phyloP scores from a whole-genome alignment of 2,797 vertebrate species.

The Buceros bicornis region DNA sequence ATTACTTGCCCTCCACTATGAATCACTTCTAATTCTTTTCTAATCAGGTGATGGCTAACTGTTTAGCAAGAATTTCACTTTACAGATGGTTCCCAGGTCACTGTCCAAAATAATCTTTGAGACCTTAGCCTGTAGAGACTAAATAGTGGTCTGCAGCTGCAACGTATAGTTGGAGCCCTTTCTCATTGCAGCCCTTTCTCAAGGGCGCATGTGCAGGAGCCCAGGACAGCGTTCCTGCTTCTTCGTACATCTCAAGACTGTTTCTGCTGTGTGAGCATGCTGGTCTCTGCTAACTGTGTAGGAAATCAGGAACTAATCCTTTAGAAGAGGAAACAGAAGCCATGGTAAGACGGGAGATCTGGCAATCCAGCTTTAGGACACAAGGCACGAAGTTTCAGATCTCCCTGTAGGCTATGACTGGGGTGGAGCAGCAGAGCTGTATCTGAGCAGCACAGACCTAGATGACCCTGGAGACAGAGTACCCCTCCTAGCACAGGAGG shows the following conservation, averaged over 20 bases:
- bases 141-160: background rate
- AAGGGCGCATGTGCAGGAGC: background rate
- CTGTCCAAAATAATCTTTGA: background rate
- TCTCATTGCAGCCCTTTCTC: background rate
- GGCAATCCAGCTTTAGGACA: background rate
- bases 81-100: background rate
- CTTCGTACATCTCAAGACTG: background rate
- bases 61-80: background rate
- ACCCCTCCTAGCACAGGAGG: background rate
- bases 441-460: background rate
- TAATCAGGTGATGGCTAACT: background rate
- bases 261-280: background rate
- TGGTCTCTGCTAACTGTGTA: background rate
- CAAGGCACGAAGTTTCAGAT: background rate
- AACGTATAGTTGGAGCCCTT: background rate
- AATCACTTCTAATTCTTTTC: background rate
- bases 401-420: background rate
- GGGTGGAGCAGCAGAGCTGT: background rate
- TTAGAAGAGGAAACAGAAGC: background rate
- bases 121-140: background rate
- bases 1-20: background rate
- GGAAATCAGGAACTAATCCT: background rate
- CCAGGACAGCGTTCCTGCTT: background rate
- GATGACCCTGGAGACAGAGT: background rate
- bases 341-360: background rate